These are phyloP conservation scores for Busseola fusca DNA, from an alignment of 2,888 invertebrate species.

Conservation along the genomic window DNA sequence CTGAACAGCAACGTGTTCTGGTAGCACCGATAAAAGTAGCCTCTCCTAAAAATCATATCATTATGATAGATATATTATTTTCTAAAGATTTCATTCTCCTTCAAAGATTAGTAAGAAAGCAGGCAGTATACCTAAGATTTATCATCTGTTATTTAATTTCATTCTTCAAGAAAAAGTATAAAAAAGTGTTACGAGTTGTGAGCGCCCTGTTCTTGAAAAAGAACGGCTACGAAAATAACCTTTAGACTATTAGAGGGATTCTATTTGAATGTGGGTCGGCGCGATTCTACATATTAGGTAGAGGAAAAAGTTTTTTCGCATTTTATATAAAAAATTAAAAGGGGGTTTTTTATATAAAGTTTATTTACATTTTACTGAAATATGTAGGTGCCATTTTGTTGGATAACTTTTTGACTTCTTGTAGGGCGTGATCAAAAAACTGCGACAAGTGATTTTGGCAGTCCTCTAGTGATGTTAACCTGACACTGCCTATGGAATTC, in stretches of 20 bases:
- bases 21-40: slow-evolving; percentile 96
- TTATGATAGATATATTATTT: not conserved
- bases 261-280: not conserved
- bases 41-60: slow-evolving; percentile 92
- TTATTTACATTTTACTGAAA: too few relatives aligned
- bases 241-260: not conserved
- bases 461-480: too few relatives aligned
- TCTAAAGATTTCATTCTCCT: not conserved
- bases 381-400: too few relatives aligned
- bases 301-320: too few relatives aligned
- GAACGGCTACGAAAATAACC: not conserved
- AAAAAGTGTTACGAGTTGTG: not conserved
- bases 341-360: too few relatives aligned
- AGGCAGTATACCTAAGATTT: not conserved
- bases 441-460: too few relatives aligned
- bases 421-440: too few relatives aligned
- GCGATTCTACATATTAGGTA: slow-evolving; percentile 1
- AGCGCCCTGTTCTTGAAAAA: not conserved
- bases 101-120: not conserved
- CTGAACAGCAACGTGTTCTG: slow-evolving; percentile 98
- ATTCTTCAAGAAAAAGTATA: not conserved
- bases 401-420: too few relatives aligned
- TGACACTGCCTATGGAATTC: too few relatives aligned
- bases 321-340: too few relatives aligned
- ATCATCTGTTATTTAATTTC: not conserved